These are phyloP conservation scores for Salmo trutta DNA, from an alignment of 2,797 vertebrate species.

Conservation along the genomic window DNA sequence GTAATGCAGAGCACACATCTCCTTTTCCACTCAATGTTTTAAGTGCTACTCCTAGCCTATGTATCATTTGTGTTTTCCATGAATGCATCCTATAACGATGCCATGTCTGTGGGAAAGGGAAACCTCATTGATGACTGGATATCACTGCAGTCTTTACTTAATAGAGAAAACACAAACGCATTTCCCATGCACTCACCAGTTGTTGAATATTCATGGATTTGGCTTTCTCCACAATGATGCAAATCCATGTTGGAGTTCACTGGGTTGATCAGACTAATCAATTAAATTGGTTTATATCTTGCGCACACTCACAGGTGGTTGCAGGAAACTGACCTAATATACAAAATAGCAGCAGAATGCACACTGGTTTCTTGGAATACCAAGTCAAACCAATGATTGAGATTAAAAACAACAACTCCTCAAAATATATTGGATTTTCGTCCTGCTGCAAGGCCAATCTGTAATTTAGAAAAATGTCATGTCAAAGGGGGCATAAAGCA, in stretches of 20 bases:
- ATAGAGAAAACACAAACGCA: slow-evolving; percentile 7
- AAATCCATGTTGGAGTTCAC: slow-evolving; percentile 2
- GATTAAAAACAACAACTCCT: too few species aligned
- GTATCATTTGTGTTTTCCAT: neutral
- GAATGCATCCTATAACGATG: neutral
- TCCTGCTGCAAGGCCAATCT: neutral
- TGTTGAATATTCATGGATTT: slow-evolving; percentile 10
- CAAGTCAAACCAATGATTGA: neutral
- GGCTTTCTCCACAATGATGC: slow-evolving; percentile 15
- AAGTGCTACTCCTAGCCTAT: neutral
- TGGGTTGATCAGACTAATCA: neutral
- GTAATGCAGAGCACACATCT: neutral
- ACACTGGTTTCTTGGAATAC: neutral
- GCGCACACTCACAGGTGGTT: neutral
- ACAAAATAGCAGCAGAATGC: neutral
- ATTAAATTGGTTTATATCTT: neutral
- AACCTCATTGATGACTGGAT: slow-evolving; percentile 57
- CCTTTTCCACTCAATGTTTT: neutral
- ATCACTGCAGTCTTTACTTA: slow-evolving; percentile 61
- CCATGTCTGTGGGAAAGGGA: slow-evolving; percentile 53
- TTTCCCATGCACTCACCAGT: slow-evolving; percentile 31
- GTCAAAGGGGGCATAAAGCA: neutral
- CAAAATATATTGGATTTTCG: neutral
- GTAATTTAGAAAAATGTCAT: neutral
- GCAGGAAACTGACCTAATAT: neutral